Base-by-base conservation (phyloP, 2,888 invertebrate genomes). In the Adelognathus sp. region DNA sequence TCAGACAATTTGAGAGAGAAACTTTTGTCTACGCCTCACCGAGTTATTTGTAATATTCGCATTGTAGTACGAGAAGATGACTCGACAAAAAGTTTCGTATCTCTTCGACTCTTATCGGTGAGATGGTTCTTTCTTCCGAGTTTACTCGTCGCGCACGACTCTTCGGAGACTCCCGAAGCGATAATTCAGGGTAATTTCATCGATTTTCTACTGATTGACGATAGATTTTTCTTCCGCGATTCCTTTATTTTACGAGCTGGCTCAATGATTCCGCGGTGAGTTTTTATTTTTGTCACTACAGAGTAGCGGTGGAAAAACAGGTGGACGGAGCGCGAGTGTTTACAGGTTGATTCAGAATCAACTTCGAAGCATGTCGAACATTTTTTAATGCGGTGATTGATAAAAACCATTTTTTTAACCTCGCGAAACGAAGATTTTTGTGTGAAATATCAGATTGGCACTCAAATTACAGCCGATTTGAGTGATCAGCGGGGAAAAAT, bases 311-410 rank as follows among this genome's bases (percentile, higher is more conserved):
- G 18, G 50, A 67, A 76, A 67, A 75, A 74, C 74, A 77, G 69
- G 76, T 77, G 79, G 79, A n/a, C 76, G 60, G 50, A 52, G 63
- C 70, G 73, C 56, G 64, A n/a, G n/a, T n/a, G n/a, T n/a, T n/a
- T n/a, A n/a, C n/a, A n/a, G n/a, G n/a, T n/a, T n/a, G n/a, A n/a
- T n/a, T n/a, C n/a, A n/a, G n/a, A n/a, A n/a, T n/a, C n/a, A n/a
- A n/a, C n/a, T n/a, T n/a, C n/a, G n/a, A n/a, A n/a, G n/a, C n/a
- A n/a, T n/a, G n/a, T n/a, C n/a, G n/a, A n/a, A n/a, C n/a, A n/a
- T n/a, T n/a, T n/a, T n/a, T n/a, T n/a, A n/a, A n/a, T n/a, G n/a
- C n/a, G n/a, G n/a, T n/a, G n/a, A n/a, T n/a, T n/a, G n/a, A n/a
- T n/a, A n/a, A n/a, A n/a, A n/a, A n/a, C n/a, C n/a, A n/a, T n/a